Conservation (phyloP, 2,888 invertebrate genomes). For the Pachycephus smyrnensis region DNA sequence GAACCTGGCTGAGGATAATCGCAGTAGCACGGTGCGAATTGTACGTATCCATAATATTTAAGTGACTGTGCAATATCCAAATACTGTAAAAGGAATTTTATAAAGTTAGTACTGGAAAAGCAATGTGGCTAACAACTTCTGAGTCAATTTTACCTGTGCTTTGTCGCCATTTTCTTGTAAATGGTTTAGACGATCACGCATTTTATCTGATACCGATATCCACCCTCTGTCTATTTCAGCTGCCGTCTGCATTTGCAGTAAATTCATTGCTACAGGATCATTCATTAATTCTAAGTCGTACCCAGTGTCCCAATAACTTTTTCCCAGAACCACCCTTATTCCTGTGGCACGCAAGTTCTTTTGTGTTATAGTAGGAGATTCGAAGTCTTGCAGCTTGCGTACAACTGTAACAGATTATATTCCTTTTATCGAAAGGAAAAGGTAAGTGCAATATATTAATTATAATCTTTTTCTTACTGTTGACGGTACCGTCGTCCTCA, state of each 20-base stretch:
- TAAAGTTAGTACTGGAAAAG: slow-evolving; percentile 11
- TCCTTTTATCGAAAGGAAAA: slow-evolving; percentile 11
- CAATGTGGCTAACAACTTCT: slow-evolving; percentile 8
- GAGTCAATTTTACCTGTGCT: slow-evolving; percentile 73
- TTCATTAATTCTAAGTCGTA: slow-evolving; percentile 87
- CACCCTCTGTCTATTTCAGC: slow-evolving; percentile 90
- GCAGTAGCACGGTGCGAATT: slow-evolving; percentile 80
- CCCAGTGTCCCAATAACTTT: slow-evolving; percentile 91
- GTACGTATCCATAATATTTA: slow-evolving; percentile 90
- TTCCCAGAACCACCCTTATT: slow-evolving; percentile 86
- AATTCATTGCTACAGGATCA: slow-evolving; percentile 85
- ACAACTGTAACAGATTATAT: slow-evolving; percentile 73
- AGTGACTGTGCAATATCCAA: slow-evolving; percentile 85
- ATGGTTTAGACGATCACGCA: slow-evolving; percentile 75
- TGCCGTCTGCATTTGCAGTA: slow-evolving; percentile 88
- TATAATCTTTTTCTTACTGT: slow-evolving; percentile 65
- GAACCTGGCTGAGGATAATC: slow-evolving; percentile 82
- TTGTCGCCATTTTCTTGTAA: slow-evolving; percentile 84
- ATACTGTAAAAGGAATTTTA: slow-evolving; percentile 73
- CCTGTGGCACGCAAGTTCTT: slow-evolving; percentile 77
- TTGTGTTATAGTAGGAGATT: slow-evolving; percentile 95
- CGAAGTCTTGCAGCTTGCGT: slow-evolving; percentile 94
- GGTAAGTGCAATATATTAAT: slow-evolving; percentile 3
- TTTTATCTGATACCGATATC: slow-evolving; percentile 81
- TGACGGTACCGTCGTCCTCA: slow-evolving; percentile 77